Conservation (phyloP, 2,113 vertebrate genomes). For the Colaptes auratus region DNA sequence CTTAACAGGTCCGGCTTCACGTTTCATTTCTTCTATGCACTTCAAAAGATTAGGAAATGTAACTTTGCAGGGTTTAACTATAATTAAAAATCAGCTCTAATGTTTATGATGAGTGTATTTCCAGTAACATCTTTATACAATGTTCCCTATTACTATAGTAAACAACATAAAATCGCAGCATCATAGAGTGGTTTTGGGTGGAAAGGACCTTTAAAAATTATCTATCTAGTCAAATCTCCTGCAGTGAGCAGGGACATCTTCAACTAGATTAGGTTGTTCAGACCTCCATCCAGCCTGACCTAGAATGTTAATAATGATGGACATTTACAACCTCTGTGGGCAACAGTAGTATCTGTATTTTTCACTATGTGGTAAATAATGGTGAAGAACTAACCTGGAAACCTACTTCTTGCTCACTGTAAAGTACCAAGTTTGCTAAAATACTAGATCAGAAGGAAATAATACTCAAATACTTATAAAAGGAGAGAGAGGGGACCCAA, state of each 20-base stretch:
- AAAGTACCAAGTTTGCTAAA: not conserved
- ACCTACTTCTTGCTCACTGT: not conserved
- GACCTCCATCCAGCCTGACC: not conserved
- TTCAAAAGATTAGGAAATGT: slow-evolving; percentile 69
- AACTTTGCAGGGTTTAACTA: not conserved
- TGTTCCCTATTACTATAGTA: not conserved
- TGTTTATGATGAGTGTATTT: not conserved
- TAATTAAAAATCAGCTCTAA: not conserved
- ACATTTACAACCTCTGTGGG: not conserved
- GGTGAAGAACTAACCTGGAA: not conserved
- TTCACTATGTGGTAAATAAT: not conserved
- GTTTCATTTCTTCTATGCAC: slow-evolving; percentile 96
- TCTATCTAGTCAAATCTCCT: not conserved
- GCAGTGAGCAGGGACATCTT: not conserved
- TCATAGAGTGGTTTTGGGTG: not conserved
- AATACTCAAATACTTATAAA: not conserved
- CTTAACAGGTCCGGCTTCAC: slow-evolving; percentile 89
- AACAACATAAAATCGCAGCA: not conserved
- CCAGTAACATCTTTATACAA: not conserved
- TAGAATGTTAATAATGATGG: not conserved
- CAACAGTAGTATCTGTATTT: not conserved
- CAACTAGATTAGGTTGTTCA: not conserved
- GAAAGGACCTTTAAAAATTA: not conserved
- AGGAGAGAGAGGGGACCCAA: not conserved
- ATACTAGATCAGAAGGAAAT: not conserved